Evolutionary conservation across 1,140 invertebrate genomes (phyloP), one percentile per base, ranked within the genome.

Genomic region (Halyomorpha halys): DNA sequence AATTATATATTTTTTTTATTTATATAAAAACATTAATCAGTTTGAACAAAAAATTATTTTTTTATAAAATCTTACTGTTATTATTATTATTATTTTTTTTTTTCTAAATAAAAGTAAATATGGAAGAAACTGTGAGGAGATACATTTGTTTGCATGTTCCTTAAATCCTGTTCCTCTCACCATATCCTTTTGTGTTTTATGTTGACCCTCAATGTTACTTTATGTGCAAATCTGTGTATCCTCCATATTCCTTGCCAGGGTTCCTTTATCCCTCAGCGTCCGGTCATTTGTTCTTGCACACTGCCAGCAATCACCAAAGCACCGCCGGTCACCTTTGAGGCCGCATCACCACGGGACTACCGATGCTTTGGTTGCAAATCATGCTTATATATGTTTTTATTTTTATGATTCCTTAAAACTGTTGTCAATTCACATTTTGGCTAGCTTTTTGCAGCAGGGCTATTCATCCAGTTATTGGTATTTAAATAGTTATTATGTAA

Each of bases 241-340:
- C 53, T 56, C 23, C 18, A 39, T 39, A 39, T 39, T 30, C 34
- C 34, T 39, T 39, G 34, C 34, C 34, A 39, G 34, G 34, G 34
- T 39, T 39, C 34, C 34, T 39, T 39, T 39, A 39, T 39, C 18
- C 53, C 23, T 21, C 18, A 23, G 53, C 53, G 18, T 5, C 15
- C 18, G 53, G 53, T 56, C 53, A 39, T 56, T 56, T 56, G 53
- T 56, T 56, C 53, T 56, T 56, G 53, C 53, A 56, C 53, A 23
- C 53, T 39, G 53, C 53, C 53, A 56, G 53, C 53, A 56, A 56
- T 25, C 53, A 56, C 53, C 53, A 56, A 56, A 56, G 53, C 53
- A 56, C 53, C 53, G 23, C 18, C 53, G 53, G 53, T 56, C 23
- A 15, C 53, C 23, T 15, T 23, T 56, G 18, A 23, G 53, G 53